Conservation (phyloP, 2,113 vertebrate genomes). For the Chauna torquata region DNA sequence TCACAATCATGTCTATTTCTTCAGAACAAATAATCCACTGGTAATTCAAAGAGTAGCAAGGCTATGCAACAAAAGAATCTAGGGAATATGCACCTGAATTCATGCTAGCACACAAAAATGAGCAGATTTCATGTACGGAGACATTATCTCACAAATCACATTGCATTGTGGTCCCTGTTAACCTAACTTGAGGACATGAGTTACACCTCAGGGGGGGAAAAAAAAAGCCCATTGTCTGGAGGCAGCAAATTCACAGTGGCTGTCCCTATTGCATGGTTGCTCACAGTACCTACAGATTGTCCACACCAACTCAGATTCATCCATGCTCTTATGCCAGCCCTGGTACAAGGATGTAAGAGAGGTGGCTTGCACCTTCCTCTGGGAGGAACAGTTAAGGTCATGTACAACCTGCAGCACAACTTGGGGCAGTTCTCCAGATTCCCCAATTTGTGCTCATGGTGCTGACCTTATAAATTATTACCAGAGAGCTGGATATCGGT, state of each 20-base stretch:
- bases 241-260: background rate
- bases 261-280: background rate
- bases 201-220: background rate
- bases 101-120: background rate
- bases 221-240: background rate
- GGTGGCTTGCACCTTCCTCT: background rate
- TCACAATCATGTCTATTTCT: background rate
- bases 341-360: background rate
- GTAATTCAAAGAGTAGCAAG: background rate
- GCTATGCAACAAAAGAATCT: background rate
- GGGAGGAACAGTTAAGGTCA: background rate
- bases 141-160: background rate
- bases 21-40: background rate
- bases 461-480: background rate
- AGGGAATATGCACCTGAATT: background rate
- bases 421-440: background rate
- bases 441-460: background rate
- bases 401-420: background rate
- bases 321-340: background rate
- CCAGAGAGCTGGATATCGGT: background rate
- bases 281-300: background rate
- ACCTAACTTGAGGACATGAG: background rate
- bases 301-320: background rate
- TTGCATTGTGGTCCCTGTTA: background rate
- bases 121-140: accelerated